A percentile compares a stretch with the other conserved stretches of the same genome.
Evolutionary conservation across 2,113 vertebrate genomes (phyloP).

Genomic region (Chloropsis hardwickii): DNA sequence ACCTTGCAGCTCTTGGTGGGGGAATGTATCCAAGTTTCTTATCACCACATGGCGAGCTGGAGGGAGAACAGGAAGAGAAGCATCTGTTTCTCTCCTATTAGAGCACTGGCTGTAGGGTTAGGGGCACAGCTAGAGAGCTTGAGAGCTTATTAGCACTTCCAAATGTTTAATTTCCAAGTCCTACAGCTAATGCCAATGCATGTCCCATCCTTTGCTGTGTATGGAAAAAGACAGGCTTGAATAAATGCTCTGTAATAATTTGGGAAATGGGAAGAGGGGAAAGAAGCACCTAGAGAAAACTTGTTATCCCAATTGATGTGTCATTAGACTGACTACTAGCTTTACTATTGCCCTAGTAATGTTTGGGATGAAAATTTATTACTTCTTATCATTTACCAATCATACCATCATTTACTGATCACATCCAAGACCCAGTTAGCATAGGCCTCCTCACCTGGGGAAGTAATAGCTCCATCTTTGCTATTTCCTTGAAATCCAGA

Average conservation of each 20-base stretch:
- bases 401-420: neutral
- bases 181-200: neutral
- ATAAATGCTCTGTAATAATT: neutral
- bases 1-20: neutral
- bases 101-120: neutral
- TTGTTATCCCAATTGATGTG: neutral
- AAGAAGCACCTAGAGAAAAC: neutral
- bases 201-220: neutral
- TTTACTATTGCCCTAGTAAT: neutral
- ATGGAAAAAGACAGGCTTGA: neutral
- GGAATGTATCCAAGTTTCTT: neutral
- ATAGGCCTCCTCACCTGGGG: neutral
- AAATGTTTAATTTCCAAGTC: neutral
- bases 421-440: neutral
- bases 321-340: neutral
- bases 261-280: neutral
- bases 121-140: neutral
- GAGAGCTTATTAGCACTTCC: neutral
- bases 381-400: neutral
- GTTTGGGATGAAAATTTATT: neutral
- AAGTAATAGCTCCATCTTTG: neutral
- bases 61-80: neutral
- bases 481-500: neutral
- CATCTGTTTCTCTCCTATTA: neutral
- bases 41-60: neutral